Conservation (phyloP, 2,113 vertebrate species). For the Camelus dromedarius region DNA sequence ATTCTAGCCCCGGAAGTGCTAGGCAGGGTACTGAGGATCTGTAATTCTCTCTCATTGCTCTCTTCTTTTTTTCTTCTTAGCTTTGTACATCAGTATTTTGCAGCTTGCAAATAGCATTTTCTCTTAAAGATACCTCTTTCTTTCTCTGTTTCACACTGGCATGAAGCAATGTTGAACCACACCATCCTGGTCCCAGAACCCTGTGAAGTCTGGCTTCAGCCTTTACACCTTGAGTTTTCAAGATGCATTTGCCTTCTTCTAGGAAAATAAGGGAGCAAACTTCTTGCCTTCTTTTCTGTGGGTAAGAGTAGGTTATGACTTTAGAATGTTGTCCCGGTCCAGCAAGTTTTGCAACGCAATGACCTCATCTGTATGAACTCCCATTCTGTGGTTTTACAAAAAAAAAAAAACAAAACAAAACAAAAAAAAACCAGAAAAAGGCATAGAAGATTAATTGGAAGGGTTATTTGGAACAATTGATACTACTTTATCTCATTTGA, state of each 20-base stretch:
- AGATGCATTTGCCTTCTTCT: slow-evolving; percentile 84
- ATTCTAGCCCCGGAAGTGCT: background rate
- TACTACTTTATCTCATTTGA: slow-evolving; percentile 85
- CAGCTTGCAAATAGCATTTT: slow-evolving; percentile 50
- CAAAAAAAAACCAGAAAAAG: background rate
- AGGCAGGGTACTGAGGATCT: background rate
- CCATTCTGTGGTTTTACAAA: slow-evolving; percentile 78
- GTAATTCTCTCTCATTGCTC: fast-evolving
- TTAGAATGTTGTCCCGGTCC: slow-evolving; percentile 79
- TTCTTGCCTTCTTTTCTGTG: slow-evolving; percentile 81
- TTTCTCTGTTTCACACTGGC: slow-evolving; percentile 69
- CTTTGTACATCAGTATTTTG: background rate
- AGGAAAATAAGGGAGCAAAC: slow-evolving; percentile 82
- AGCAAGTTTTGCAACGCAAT: slow-evolving; percentile 88
- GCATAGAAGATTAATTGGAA: slow-evolving; percentile 81
- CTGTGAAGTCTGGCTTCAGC: slow-evolving; percentile 79
- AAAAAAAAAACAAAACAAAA: background rate
- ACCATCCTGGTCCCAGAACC: slow-evolving; percentile 70
- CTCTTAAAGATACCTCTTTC: slow-evolving; percentile 27
- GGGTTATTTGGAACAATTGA: slow-evolving; percentile 84
- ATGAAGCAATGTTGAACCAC: slow-evolving; percentile 69
- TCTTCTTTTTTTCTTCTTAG: background rate
- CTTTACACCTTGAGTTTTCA: slow-evolving; percentile 79
- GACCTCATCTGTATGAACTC: slow-evolving; percentile 89
- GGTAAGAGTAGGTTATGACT: slow-evolving; percentile 81